Evolutionary conservation across 92 coral and sea anemone species (phyloP).

Genomic region (Metridium senile): DNA sequence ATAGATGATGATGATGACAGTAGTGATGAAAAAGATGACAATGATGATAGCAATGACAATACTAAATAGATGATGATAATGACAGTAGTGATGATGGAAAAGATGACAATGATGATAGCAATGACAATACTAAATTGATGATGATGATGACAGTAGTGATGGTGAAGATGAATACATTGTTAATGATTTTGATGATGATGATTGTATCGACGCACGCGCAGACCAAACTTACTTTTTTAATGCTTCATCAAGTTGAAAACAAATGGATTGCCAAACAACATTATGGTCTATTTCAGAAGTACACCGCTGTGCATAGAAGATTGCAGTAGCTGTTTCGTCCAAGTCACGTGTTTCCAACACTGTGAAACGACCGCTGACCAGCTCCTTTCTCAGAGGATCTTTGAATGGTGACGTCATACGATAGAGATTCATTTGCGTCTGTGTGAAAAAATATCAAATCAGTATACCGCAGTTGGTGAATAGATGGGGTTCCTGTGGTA

Average conservation of each 20-base stretch:
- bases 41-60: no score
- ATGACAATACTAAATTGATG: no score
- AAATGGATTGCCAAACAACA: constrained; percentile 25
- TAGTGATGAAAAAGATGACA: no score
- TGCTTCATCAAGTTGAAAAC: constrained; percentile 50
- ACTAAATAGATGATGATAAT: no score
- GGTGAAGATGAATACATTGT: no score
- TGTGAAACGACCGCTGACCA: constrained; percentile 45
- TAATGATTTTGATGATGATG: no score
- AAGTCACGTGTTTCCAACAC: constrained; percentile 29
- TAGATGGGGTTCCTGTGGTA: no score
- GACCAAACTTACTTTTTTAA: constrained; percentile 36
- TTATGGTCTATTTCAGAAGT: constrained; percentile 4
- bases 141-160: no score
- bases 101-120: no score
- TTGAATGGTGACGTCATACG: constrained; percentile 29
- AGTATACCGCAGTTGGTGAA: not conserved
- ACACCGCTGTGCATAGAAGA: constrained; percentile 8
- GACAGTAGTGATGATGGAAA: no score
- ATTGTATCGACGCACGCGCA: no score
- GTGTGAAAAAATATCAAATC: not conserved
- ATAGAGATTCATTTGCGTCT: constrained; percentile 24
- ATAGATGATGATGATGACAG: no score
- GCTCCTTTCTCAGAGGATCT: constrained; percentile 41
- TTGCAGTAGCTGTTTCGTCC: constrained; percentile 4